Conservation (phyloP, 1,140 invertebrate species). For the Pseudomyrmex flavicornis region DNA sequence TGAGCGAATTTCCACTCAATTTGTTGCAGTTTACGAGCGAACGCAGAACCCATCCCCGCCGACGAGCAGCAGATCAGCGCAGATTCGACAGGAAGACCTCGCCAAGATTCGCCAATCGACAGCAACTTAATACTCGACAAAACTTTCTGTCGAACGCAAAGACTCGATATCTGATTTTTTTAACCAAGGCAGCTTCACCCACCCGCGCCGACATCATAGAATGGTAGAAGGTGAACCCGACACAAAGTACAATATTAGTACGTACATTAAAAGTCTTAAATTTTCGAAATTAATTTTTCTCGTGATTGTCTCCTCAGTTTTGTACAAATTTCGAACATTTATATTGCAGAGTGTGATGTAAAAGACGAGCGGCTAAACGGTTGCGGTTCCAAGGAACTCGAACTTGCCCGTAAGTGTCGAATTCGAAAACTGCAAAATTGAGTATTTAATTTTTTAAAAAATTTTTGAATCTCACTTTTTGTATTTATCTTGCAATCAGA, state of each 20-base stretch:
- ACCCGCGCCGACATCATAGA: constrained; percentile 87
- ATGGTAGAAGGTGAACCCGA: constrained; percentile 92
- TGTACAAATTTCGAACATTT: constrained; percentile 60
- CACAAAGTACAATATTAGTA: constrained; percentile 90
- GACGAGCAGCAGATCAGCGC: constrained; percentile 84
- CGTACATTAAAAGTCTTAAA: constrained; percentile 77
- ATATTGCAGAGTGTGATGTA: constrained; percentile 90
- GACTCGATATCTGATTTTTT: constrained; percentile 74
- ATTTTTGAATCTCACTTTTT: neutral
- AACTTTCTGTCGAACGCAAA: constrained; percentile 71
- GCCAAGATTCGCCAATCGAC: constrained; percentile 68
- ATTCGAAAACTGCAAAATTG: neutral
- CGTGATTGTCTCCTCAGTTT: neutral
- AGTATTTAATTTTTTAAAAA: neutral
- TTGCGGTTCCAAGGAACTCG: constrained; percentile 90
- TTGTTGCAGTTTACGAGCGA: constrained; percentile 82
- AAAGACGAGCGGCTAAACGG: constrained; percentile 92
- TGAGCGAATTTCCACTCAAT: neutral
- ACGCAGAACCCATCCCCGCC: constrained; percentile 83
- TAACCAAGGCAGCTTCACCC: constrained; percentile 79
- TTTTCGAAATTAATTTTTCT: neutral
- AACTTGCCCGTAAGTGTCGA: constrained; percentile 86
- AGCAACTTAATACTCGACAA: constrained; percentile 52
- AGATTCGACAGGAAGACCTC: constrained; percentile 82
- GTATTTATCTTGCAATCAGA: constrained; percentile 69